Evolutionary conservation across 2,888 invertebrate genomes (phyloP), one percentile per base, ranked within the genome.

Genomic region (Microplitis manilae): DNA sequence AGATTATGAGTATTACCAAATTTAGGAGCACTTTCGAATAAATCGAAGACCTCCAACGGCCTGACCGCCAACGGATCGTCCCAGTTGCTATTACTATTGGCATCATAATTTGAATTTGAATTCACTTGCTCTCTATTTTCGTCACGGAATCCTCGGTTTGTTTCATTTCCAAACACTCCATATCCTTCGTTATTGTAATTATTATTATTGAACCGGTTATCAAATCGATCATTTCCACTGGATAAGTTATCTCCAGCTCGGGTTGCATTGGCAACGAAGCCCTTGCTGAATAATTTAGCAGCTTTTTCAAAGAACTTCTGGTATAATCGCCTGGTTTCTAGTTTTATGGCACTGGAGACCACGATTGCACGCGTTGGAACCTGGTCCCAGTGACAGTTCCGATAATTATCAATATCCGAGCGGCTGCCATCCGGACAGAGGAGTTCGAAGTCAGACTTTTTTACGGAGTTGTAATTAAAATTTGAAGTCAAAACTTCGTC

Each of bases 301-400:
- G 94, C 91, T 83, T 92, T 93, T 83, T 93, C 91, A 0, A 96
- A 88, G 82, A 95, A 93, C 78, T 91, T 92, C 86, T 95, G 95
- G 84, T 93, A 95, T 87, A 90, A 90, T 76, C 88, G 90, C 68
- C 95, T 91, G 65, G 91, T 91, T 13, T 93, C 91, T 6, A 90
- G 88, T 7, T 92, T 89, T 6, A 94, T 94, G 0, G 96, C 97
- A 7, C 97, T 97, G n/a, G 95, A 95, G 1, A 96, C 95, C 1
- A 97, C 96, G 6, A 97, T 89, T 0, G 96, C 96, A 89, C 96
- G 95, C 0, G 96, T 93, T 0, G 96, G 96, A 9, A 96, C 94
- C 68, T 91, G 90, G 6, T 96, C 97, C 97, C 97, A 97, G 90
- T 96, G 94, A 87, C 97, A 97, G 40, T 90, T 90, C 73, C 92